These are phyloP conservation scores for Ceratosolen fusciceps DNA, from an alignment of 1,140 invertebrate genomes.

Conservation along the genomic window DNA sequence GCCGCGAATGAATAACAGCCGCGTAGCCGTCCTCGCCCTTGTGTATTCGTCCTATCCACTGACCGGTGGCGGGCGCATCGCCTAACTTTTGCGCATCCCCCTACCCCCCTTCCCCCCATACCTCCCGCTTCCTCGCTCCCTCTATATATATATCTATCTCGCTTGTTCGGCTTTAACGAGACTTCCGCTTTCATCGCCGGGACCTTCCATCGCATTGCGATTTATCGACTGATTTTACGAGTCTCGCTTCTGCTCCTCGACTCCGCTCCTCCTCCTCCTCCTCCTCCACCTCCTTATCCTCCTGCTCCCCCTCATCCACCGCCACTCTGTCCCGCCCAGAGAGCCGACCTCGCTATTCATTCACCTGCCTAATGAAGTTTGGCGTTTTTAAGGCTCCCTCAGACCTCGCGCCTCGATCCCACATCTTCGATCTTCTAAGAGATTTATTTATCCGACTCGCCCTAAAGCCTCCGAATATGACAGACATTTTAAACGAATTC, in stretches of 20 bases:
- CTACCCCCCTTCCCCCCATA: neutral
- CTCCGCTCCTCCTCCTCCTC: neutral
- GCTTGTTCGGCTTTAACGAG: conserved; percentile 24
- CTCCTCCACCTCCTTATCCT: neutral
- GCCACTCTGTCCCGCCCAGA: too few species aligned
- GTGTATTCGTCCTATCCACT: neutral
- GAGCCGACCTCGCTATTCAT: conserved; percentile 22
- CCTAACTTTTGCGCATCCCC: neutral
- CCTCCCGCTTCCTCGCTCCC: neutral
- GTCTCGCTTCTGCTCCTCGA: neutral
- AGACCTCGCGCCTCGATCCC: too few species aligned
- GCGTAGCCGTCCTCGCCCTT: neutral
- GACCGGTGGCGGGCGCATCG: neutral
- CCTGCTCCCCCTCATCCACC: neutral
- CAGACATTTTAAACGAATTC: too few species aligned
- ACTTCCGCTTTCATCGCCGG: conserved; percentile 36
- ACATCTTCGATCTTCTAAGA: too few species aligned
- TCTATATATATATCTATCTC: neutral
- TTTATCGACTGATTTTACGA: conserved; percentile 34
- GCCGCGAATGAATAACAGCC: conserved; percentile 40
- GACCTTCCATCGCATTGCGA: conserved; percentile 3
- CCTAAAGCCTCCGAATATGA: too few species aligned
- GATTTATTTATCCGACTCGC: too few species aligned
- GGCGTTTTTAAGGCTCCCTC: conserved; percentile 27
- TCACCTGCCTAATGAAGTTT: conserved; percentile 28